Percentiles rank a stretch among this genome's conserved stretches.
phyloP scores from a whole-genome alignment of 2,888 invertebrate genomes.

The Platypus cylindrus region DNA sequence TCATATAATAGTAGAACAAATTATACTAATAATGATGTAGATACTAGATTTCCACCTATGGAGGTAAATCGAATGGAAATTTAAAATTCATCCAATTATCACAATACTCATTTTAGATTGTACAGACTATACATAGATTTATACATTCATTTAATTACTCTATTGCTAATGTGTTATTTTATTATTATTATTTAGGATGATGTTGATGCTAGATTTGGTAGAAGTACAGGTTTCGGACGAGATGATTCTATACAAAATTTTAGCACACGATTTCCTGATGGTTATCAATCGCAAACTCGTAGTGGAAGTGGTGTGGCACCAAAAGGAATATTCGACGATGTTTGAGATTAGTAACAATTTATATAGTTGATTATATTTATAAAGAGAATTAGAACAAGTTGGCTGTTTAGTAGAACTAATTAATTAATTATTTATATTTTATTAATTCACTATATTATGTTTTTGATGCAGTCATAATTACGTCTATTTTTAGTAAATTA shows the following conservation, averaged over 20 bases:
- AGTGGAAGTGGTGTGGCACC: constrained; percentile 58
- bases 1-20: constrained; percentile 46
- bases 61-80: constrained; percentile 16
- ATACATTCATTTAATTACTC: background rate
- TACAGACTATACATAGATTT: no score
- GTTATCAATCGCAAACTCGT: constrained; percentile 30
- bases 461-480: no score
- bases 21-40: constrained; percentile 24
- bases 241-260: constrained; percentile 18
- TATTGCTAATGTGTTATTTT: background rate
- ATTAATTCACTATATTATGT: no score
- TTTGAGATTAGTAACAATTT: constrained; percentile 38
- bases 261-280: constrained; percentile 27
- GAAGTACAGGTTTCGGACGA: constrained; percentile 43
- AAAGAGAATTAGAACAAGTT: no score
- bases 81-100: no score
- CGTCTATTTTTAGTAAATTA: no score
- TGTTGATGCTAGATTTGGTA: constrained; percentile 52
- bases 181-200: constrained; percentile 23
- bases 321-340: constrained; percentile 72
- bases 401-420: no score
- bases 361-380: no score
- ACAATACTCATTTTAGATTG: no score
- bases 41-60: constrained; percentile 32
- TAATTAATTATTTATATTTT: no score